phyloP scores from a whole-genome alignment of 92 coral and sea anemone species.

The Pocillopora meandrina region DNA sequence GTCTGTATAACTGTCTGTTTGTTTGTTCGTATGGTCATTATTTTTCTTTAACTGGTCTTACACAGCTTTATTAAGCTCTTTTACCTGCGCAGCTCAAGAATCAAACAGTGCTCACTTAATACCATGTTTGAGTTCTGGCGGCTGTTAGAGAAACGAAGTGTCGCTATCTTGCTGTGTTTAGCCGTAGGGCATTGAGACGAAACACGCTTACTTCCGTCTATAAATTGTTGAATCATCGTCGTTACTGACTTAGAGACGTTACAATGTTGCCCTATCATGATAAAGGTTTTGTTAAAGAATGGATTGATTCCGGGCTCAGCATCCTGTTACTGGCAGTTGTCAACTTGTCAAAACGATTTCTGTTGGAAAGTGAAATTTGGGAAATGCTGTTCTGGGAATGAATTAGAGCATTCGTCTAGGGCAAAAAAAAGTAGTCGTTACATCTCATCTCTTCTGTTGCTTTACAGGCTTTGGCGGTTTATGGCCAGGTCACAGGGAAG shows the following conservation, averaged over 20 bases:
- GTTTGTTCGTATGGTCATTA: not conserved
- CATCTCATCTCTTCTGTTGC: not conserved
- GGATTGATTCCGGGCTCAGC: too few species aligned
- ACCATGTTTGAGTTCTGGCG: slow-evolving; percentile 14
- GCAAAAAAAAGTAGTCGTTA: too few species aligned
- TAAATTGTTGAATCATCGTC: too few species aligned
- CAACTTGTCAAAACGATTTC: too few species aligned
- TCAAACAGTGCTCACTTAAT: slow-evolving; percentile 16
- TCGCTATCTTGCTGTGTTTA: slow-evolving; percentile 32
- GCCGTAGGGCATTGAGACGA: slow-evolving; percentile 20
- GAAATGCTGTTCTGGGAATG: too few species aligned
- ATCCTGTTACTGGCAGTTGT: too few species aligned
- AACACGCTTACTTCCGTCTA: not conserved
- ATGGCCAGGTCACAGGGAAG: slow-evolving; percentile 77
- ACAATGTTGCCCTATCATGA: too few species aligned
- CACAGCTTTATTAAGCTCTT: not conserved
- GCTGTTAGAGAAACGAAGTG: slow-evolving; percentile 36
- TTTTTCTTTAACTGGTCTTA: not conserved
- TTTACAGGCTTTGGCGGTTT: slow-evolving; percentile 93
- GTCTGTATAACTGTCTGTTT: too few species aligned
- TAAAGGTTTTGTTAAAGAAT: too few species aligned
- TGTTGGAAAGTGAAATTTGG: too few species aligned
- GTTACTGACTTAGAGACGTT: too few species aligned
- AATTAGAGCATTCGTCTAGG: too few species aligned
- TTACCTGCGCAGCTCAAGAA: slow-evolving; percentile 1